Evolutionary conservation across 2,797 vertebrate genomes (phyloP).

Genomic region (Lagorchestes hirsutus): DNA sequence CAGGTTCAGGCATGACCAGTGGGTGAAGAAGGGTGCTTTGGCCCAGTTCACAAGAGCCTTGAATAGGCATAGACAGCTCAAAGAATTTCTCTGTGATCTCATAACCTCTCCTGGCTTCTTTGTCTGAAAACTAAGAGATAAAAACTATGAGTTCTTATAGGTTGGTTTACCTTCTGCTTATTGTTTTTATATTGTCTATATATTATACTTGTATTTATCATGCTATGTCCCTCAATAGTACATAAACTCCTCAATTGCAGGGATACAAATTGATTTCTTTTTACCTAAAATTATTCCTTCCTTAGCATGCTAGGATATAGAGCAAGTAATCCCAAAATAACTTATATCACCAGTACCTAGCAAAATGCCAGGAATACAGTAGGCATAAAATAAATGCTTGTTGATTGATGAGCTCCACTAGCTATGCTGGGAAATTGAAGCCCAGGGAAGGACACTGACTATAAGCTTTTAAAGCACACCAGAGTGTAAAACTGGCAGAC

Average conservation of each 20-base stretch:
- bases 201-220: neutral
- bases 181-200: neutral
- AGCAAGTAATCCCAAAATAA: neutral
- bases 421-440: neutral
- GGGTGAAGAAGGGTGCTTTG: neutral
- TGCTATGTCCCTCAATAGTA: neutral
- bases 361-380: neutral
- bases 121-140: neutral
- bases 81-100: neutral
- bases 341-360: neutral
- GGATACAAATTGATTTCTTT: neutral
- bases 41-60: neutral
- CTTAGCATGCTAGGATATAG: neutral
- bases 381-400: neutral
- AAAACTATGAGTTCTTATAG: neutral
- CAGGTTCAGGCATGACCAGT: conserved; percentile 14
- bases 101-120: neutral
- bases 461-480: neutral
- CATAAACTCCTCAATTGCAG: neutral
- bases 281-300: neutral
- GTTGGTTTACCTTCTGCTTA: neutral
- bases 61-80: neutral
- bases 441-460: neutral
- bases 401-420: neutral
- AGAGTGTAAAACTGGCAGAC: neutral